These are phyloP conservation scores for Struthio camelus DNA, from an alignment of 2,113 vertebrate species.

Conservation along the genomic window DNA sequence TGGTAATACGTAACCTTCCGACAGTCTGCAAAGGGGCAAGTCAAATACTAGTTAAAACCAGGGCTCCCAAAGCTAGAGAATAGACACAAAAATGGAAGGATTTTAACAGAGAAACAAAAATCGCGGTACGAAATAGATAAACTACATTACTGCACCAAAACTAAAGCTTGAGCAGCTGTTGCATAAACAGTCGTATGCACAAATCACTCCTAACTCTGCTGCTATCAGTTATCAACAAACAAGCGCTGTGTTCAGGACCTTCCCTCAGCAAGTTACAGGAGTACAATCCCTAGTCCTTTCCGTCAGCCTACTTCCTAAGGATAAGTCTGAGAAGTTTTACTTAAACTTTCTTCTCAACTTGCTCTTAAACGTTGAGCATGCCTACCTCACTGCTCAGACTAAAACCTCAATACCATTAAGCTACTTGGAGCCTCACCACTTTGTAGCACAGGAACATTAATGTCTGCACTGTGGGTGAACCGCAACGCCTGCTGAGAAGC, in stretches of 20 bases:
- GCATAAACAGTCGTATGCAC: fast-evolving
- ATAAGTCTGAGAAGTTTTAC: background rate
- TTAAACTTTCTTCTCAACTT: background rate
- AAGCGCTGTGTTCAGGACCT: background rate
- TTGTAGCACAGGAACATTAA: background rate
- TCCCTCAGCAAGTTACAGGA: background rate
- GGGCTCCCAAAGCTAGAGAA: background rate
- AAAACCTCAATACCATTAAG: background rate
- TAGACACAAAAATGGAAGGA: background rate
- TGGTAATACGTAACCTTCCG: background rate
- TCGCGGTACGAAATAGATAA: too few species aligned
- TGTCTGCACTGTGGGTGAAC: background rate
- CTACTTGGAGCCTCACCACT: background rate
- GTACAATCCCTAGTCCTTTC: background rate
- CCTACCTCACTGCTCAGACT: background rate
- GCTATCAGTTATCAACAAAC: background rate
- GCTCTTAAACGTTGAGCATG: background rate
- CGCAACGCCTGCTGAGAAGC: background rate
- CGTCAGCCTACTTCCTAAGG: background rate
- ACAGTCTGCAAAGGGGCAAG: background rate
- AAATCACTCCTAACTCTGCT: background rate
- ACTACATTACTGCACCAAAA: background rate
- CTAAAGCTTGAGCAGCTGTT: background rate
- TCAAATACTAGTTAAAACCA: background rate
- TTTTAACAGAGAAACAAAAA: background rate